phyloP scores from a whole-genome alignment of 2,888 invertebrate genomes.

The Trissoscelio sp. region DNA sequence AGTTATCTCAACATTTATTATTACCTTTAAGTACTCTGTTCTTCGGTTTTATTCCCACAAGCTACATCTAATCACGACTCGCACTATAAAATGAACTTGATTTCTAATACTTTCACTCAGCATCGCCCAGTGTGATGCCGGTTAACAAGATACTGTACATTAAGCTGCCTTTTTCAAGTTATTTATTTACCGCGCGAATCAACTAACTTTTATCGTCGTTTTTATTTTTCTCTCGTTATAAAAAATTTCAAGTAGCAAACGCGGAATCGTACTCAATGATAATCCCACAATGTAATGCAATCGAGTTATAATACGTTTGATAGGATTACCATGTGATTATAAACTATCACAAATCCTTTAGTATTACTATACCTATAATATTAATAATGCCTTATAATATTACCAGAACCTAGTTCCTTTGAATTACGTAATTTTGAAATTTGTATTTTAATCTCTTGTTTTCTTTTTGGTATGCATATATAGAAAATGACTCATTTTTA shows the following conservation, averaged over 20 bases:
- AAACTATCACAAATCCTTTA: slow-evolving; percentile 5
- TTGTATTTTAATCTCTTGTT: background rate
- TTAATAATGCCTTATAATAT: background rate
- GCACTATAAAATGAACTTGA: slow-evolving; percentile 51
- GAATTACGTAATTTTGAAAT: background rate
- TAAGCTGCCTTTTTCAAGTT: background rate
- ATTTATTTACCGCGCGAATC: background rate
- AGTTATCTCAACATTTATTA: slow-evolving; percentile 23
- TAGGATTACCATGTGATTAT: slow-evolving; percentile 27
- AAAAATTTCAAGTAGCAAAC: background rate
- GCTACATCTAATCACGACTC: slow-evolving; percentile 21
- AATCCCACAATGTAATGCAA: background rate
- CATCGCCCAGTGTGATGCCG: background rate
- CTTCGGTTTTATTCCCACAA: slow-evolving; percentile 33
- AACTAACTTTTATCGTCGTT: background rate
- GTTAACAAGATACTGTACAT: slow-evolving; percentile 4
- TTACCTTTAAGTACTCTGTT: slow-evolving; percentile 4
- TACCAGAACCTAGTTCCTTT: background rate
- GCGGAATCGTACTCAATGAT: background rate
- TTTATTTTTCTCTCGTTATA: background rate
- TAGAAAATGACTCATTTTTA: too few species aligned
- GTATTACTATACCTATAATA: background rate
- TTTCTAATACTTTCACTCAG: slow-evolving; percentile 61
- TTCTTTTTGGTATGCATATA: background rate
- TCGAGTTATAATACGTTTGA: slow-evolving; percentile 29